Percentiles rank a stretch among this genome's conserved stretches.
These are phyloP conservation scores for Coilia nasus DNA, from an alignment of 2,797 vertebrate species.

Conservation along the genomic window DNA sequence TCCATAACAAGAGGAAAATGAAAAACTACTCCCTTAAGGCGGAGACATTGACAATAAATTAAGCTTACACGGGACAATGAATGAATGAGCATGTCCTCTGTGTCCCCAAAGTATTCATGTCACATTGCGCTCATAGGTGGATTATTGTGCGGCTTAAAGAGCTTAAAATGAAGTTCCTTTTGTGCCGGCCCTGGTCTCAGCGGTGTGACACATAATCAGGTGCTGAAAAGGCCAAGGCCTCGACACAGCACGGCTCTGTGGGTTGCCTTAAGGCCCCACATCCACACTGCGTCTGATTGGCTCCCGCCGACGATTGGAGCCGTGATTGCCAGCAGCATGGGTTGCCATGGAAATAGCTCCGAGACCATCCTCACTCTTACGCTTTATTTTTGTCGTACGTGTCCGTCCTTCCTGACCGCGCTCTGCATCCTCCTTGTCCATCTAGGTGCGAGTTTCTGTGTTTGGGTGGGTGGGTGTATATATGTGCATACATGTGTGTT, in stretches of 20 bases:
- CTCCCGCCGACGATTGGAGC: conserved; percentile 66
- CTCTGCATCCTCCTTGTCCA: too few species aligned
- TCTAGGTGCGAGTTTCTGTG: too few species aligned
- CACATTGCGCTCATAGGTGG: conserved; percentile 73
- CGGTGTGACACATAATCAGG: conserved; percentile 67
- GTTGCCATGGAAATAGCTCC: conserved; percentile 80
- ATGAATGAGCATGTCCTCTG: conserved; percentile 64
- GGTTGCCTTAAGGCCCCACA: conserved; percentile 71
- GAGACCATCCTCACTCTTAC: conserved; percentile 62
- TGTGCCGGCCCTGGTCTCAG: conserved; percentile 71
- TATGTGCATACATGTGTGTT: too few species aligned
- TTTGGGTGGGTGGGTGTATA: background rate
- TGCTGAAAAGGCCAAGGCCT: conserved; percentile 66
- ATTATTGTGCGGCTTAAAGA: conserved; percentile 74
- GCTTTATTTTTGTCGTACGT: background rate
- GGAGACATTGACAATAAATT: conserved; percentile 70
- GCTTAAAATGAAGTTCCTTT: conserved; percentile 74
- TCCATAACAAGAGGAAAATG: background rate
- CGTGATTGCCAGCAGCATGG: conserved; percentile 69
- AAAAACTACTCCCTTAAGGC: conserved; percentile 11
- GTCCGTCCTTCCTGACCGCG: background rate
- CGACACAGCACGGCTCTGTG: conserved; percentile 59
- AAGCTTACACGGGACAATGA: conserved; percentile 63
- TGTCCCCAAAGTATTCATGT: conserved; percentile 71
- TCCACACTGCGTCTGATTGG: conserved; percentile 70